phyloP scores from a whole-genome alignment of 2,113 vertebrate genomes.

The Plecotus auritus region DNA sequence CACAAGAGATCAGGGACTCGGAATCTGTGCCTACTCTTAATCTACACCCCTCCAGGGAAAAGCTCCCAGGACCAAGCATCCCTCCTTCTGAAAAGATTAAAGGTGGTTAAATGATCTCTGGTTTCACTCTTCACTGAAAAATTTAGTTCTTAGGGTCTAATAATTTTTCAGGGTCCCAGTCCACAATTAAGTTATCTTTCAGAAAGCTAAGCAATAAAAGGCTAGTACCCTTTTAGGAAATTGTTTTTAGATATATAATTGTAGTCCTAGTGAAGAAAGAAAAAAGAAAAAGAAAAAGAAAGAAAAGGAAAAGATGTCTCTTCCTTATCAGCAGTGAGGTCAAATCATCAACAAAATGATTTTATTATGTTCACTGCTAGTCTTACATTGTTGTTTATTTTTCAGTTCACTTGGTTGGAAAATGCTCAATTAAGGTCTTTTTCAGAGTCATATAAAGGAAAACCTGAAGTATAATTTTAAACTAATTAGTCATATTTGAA shows the following conservation, averaged over 20 bases:
- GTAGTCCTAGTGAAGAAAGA: neutral
- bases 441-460: conserved; percentile 49
- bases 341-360: conserved; percentile 51
- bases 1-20: neutral
- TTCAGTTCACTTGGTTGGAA: conserved; percentile 28
- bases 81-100: neutral
- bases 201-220: conserved; percentile 33
- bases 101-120: neutral
- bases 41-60: neutral
- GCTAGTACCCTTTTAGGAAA: neutral
- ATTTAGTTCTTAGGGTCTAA: neutral
- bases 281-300: neutral
- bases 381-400: neutral
- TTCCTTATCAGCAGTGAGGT: conserved; percentile 46
- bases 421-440: conserved; percentile 46
- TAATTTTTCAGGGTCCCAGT: neutral
- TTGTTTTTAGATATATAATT: conserved; percentile 23
- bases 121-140: neutral
- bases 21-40: neutral
- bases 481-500: conserved; percentile 65
- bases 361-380: conserved; percentile 47
- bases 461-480: conserved; percentile 49
- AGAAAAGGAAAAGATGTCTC: neutral
- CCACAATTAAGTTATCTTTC: conserved; percentile 6
- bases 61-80: fast-evolving